These are phyloP conservation scores for Oikopleura dioica DNA, from an alignment of 23 tunicate genomes.

Conservation along the genomic window DNA sequence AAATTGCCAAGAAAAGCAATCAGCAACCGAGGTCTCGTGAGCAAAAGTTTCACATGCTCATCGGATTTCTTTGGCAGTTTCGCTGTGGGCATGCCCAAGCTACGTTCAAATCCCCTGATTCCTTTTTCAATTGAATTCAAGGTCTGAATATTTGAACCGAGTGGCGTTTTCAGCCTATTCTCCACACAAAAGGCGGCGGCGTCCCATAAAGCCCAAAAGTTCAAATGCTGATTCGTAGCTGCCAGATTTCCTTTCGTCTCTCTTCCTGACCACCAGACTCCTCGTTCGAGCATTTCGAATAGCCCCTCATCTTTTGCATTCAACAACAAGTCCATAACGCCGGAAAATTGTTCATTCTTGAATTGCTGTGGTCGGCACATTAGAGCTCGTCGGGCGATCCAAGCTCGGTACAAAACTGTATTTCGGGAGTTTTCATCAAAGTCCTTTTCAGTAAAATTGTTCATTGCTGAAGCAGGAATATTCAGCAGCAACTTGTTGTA, in stretches of 20 bases:
- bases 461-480: neutral
- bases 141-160: neutral
- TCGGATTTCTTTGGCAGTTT: neutral
- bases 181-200: neutral
- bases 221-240: neutral
- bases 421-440: neutral
- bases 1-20: conserved; percentile 54
- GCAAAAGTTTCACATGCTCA: neutral
- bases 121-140: neutral
- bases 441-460: neutral
- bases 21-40: conserved; percentile 31
- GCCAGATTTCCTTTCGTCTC: neutral
- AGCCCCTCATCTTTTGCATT: neutral
- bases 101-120: neutral
- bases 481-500: neutral
- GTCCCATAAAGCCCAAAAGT: neutral
- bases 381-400: neutral
- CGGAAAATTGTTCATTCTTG: neutral
- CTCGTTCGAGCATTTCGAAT: neutral
- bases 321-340: neutral
- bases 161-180: neutral
- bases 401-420: neutral
- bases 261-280: neutral
- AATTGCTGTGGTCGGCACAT: neutral
- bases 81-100: neutral